These are phyloP conservation scores for Petrocephalus sullivani DNA, from an alignment of 2,797 vertebrate species.

Conservation along the genomic window DNA sequence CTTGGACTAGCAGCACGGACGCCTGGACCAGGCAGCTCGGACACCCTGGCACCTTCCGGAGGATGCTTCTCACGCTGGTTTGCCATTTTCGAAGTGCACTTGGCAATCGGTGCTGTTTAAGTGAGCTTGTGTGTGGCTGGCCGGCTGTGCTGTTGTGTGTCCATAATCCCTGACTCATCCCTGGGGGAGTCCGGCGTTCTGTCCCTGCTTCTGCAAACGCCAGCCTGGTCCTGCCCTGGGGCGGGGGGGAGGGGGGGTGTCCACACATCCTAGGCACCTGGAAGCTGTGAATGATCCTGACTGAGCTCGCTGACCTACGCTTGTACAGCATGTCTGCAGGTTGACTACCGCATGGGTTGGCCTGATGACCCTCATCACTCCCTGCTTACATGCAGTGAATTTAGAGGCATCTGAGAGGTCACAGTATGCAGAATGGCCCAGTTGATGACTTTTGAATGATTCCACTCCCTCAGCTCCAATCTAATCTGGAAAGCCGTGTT, in stretches of 20 bases:
- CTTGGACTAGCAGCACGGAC: background rate
- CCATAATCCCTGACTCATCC: background rate
- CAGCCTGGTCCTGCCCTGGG: background rate
- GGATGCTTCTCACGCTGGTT: background rate
- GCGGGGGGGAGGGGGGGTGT: constrained; percentile 4
- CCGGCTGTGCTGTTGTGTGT: background rate
- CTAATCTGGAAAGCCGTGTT: background rate
- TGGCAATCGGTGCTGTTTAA: background rate
- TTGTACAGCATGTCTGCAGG: background rate
- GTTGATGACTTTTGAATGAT: background rate
- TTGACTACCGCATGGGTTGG: too few species aligned
- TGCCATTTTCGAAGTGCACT: background rate
- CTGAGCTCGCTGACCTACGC: constrained; percentile 21
- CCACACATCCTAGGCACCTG: constrained; percentile 27
- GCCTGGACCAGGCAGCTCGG: background rate
- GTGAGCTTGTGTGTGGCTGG: background rate
- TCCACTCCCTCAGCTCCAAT: background rate
- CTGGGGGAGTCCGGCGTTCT: background rate
- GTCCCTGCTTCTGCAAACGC: background rate
- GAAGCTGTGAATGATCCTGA: constrained; percentile 37
- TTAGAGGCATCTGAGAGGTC: background rate
- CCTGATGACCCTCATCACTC: constrained; percentile 1
- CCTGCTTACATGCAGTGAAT: background rate
- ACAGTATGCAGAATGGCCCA: background rate
- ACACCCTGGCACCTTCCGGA: too few species aligned